Base-by-base conservation (phyloP, 2,888 invertebrate species). In the Chymomyza caudatula region DNA sequence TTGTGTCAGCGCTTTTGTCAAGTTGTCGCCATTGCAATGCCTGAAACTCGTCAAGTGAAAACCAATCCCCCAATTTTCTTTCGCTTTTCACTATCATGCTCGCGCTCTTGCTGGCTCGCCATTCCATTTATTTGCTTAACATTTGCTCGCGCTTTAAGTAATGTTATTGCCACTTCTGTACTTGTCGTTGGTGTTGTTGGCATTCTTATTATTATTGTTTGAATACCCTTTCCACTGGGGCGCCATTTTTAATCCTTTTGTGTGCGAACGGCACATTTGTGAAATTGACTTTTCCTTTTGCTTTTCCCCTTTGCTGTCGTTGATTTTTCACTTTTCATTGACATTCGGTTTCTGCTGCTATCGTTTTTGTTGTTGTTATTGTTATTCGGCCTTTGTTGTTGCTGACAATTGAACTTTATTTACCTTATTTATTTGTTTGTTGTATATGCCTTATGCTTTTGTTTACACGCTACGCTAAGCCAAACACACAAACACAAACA, bases 191-290 rank as follows among this genome's bases (percentile, higher is more conserved):
- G 49, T 51, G 17, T 57, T 57, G 42, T 57, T 23, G 23, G 53
- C 13, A 20, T 15, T 15, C 17, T 17, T 57, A 29, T 67, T 53
- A 19, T 17, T 60, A 59, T 6, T 13, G 23, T 64, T 37, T 37
- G 29, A 2, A 8, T 11, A 11, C 15, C 5, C 37, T 49, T 52
- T 44, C 15, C 15, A 22, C 37, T 4, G 3, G 13, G 4, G 6
- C 57, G 11, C 8, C 60, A 44, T 69, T 73, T 73, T 80, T 78
- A 80, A 80, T 78, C 84, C 80, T 80, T 84, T 81, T 76, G 78
- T 80, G 71, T 60, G 51, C 51, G 8, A 37, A 37, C 29, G 61
- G 65, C 67, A 69, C 68, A 74, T 80, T 77, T 76, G 78, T 69
- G 75, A 77, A 80, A 81, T 80, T 73, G 78, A 71, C 80, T 77